Evolutionary conservation across 1,140 invertebrate genomes (phyloP).

Genomic region (Panonychus citri): DNA sequence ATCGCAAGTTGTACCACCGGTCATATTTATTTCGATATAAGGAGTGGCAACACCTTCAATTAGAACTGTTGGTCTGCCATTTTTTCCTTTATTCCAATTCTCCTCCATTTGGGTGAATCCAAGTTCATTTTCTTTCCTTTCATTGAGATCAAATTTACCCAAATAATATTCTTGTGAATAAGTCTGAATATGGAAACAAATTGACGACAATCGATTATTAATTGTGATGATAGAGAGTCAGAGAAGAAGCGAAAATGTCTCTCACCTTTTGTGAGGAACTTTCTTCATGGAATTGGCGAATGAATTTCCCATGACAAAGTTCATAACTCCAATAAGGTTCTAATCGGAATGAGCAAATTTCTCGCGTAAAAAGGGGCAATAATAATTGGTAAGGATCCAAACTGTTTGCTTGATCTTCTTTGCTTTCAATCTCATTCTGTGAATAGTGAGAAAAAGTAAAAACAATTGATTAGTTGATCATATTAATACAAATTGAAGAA

Average conservation of each 20-base stretch:
- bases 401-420: conserved; percentile 24
- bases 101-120: conserved; percentile 2
- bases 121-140: conserved; percentile 19
- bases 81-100: background rate
- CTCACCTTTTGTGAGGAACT: conserved; percentile 33
- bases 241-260: too few species aligned
- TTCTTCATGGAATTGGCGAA: conserved; percentile 85
- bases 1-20: conserved; percentile 61
- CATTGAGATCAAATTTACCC: conserved; percentile 39
- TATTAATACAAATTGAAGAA: background rate
- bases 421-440: conserved; percentile 16
- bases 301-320: conserved; percentile 69
- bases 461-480: conserved; percentile 12
- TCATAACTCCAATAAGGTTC: conserved; percentile 96
- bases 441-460: conserved; percentile 17
- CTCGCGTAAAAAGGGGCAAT: conserved; percentile 42
- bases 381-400: conserved; percentile 50
- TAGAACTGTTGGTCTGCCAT: conserved; percentile 34
- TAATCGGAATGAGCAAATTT: conserved; percentile 54
- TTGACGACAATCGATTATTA: background rate
- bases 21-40: conserved; percentile 28
- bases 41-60: conserved; percentile 65
- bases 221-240: too few species aligned
- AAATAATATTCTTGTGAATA: conserved; percentile 43
- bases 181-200: conserved; percentile 25